Conservation (phyloP, 1,140 invertebrate genomes). For the Cydia amplana region DNA sequence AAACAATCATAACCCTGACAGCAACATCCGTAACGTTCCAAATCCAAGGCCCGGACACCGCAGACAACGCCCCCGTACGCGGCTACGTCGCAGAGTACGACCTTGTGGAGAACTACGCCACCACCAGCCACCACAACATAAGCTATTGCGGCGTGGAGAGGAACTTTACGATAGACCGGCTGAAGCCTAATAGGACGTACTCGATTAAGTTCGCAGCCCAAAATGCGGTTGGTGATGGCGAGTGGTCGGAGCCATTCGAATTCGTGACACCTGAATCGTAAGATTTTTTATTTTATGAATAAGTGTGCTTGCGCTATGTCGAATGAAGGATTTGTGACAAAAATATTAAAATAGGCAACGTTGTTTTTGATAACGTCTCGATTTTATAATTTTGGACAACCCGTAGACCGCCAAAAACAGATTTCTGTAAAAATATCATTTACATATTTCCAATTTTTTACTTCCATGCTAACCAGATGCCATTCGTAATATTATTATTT, state of each 20-base stretch:
- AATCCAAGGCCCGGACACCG: slow-evolving; percentile 47
- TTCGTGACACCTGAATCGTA: slow-evolving; percentile 66
- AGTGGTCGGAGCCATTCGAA: slow-evolving; percentile 51
- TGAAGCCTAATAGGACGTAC: slow-evolving; percentile 62
- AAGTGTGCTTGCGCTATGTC: too few relatives aligned
- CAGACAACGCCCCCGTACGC: slow-evolving; percentile 51
- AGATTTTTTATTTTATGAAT: slow-evolving; percentile 39
- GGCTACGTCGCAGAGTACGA: slow-evolving; percentile 68
- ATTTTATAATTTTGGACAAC: too few relatives aligned
- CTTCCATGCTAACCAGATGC: too few relatives aligned
- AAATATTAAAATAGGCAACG: too few relatives aligned
- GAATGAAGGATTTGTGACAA: too few relatives aligned
- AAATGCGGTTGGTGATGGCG: slow-evolving; percentile 58
- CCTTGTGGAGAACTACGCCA: slow-evolving; percentile 50
- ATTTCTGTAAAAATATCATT: too few relatives aligned
- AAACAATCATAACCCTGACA: slow-evolving; percentile 44
- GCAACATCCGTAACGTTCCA: slow-evolving; percentile 57
- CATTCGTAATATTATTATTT: too few relatives aligned
- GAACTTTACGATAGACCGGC: slow-evolving; percentile 55
- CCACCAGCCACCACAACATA: slow-evolving; percentile 61
- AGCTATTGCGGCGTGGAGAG: slow-evolving; percentile 63
- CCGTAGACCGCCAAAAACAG: too few relatives aligned
- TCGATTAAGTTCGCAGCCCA: slow-evolving; percentile 64
- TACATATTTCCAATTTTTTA: too few relatives aligned
- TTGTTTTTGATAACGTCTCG: too few relatives aligned